phyloP scores from a whole-genome alignment of 2,888 invertebrate genomes.

The Caenorhabditis sinica region DNA sequence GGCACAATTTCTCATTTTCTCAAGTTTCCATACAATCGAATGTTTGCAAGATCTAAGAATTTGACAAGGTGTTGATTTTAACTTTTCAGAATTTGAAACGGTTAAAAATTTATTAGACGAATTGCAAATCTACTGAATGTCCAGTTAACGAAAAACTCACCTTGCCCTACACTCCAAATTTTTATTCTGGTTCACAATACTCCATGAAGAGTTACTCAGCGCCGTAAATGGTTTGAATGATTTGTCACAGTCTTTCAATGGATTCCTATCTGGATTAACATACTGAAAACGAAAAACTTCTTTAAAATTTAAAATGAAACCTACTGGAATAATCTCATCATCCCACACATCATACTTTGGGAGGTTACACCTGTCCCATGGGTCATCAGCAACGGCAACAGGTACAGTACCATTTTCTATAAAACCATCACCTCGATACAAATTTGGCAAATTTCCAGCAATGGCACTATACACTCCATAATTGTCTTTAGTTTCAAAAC shows the following conservation, averaged over 20 bases:
- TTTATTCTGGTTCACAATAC: neutral
- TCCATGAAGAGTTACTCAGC: slow-evolving; percentile 48
- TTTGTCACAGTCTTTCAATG: slow-evolving; percentile 45
- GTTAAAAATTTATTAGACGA: neutral
- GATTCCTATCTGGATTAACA: slow-evolving; percentile 48
- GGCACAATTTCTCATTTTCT: no score
- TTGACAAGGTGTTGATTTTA: neutral
- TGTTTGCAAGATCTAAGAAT: neutral
- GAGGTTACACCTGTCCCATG: slow-evolving; percentile 58
- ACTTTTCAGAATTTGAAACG: neutral
- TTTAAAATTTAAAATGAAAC: slow-evolving; percentile 23
- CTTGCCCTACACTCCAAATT: slow-evolving; percentile 51
- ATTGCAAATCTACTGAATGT: neutral
- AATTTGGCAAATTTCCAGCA: slow-evolving; percentile 21
- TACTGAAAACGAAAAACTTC: slow-evolving; percentile 30
- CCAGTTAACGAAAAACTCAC: slow-evolving; percentile 8
- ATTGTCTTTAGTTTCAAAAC: neutral
- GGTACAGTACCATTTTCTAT: neutral
- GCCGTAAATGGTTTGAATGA: slow-evolving; percentile 48
- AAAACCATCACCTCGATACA: neutral
- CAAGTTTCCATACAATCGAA: no score
- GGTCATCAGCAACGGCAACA: neutral
- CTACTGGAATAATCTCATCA: slow-evolving; percentile 58
- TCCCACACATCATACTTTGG: slow-evolving; percentile 72
- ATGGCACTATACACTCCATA: slow-evolving; percentile 41